Percentiles rank a stretch among this genome's conserved stretches.
Conservation (phyloP, 2,113 vertebrate genomes). For the Eidolon helvum region DNA sequence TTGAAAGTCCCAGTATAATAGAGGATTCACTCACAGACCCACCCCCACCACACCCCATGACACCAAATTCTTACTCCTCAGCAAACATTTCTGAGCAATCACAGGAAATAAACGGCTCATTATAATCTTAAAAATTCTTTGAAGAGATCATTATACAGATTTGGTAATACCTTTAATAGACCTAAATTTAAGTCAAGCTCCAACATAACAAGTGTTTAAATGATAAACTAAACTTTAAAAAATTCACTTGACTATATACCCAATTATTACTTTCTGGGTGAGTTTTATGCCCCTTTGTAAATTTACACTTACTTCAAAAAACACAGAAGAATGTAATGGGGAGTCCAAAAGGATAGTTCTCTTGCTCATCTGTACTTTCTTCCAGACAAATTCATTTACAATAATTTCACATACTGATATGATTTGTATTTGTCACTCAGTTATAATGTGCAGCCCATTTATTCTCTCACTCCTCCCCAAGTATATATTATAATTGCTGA, state of each 20-base stretch:
- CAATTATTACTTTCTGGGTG: background rate
- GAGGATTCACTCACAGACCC: background rate
- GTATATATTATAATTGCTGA: background rate
- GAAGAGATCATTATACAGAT: background rate
- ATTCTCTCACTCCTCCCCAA: background rate
- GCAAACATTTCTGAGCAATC: background rate
- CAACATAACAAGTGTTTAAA: background rate
- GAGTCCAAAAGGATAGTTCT: background rate
- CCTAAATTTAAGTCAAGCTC: background rate
- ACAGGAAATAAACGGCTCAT: background rate
- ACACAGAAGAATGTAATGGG: background rate
- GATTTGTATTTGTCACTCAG: background rate
- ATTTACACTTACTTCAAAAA: background rate
- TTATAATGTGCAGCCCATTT: background rate
- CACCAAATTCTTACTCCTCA: background rate
- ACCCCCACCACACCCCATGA: rapidly evolving
- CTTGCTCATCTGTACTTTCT: background rate
- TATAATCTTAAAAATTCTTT: background rate
- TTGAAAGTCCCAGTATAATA: background rate
- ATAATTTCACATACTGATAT: background rate
- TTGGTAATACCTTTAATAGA: background rate
- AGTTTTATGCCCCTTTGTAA: background rate
- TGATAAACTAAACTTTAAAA: background rate
- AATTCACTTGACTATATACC: background rate
- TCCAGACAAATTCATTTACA: background rate